phyloP scores from a whole-genome alignment of 37 sponge, comb jelly and placozoan species.

The Petrosia ficiformis region DNA sequence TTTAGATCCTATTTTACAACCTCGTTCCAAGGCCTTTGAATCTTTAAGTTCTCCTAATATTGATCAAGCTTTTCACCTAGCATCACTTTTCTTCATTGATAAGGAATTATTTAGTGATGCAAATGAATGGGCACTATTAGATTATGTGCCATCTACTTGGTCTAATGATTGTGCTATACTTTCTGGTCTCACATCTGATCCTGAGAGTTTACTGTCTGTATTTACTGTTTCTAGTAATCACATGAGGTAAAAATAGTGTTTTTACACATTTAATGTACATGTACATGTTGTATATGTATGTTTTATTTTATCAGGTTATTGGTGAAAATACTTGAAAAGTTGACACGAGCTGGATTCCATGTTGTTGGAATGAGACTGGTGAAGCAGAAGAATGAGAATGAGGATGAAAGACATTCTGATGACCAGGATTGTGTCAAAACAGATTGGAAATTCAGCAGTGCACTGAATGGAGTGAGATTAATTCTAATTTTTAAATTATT shows the following conservation, averaged over 20 bases:
- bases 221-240: background rate
- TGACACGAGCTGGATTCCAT: constrained; percentile 32
- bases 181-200: background rate
- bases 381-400: background rate
- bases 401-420: background rate
- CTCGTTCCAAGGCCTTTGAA: background rate
- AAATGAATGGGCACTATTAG: constrained; percentile 4
- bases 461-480: too few relatives aligned
- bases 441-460: too few relatives aligned
- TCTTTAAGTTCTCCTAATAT: constrained; percentile 17
- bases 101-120: constrained; percentile 66
- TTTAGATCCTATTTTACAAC: background rate
- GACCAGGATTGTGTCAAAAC: too few relatives aligned
- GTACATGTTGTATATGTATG: background rate
- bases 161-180: constrained; percentile 27
- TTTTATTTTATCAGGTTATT: constrained; percentile 1
- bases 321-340: constrained; percentile 46
- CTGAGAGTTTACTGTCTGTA: constrained; percentile 28
- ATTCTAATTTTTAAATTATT: too few relatives aligned
- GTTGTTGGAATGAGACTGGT: constrained; percentile 36
- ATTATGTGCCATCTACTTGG: constrained; percentile 47
- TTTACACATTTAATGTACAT: background rate
- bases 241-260: background rate
- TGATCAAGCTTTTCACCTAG: constrained; percentile 22
- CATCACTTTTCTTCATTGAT: constrained; percentile 51